A percentile compares a stretch with the other conserved stretches of the same genome.
Evolutionary conservation across 2,888 invertebrate species (phyloP).

Genomic region (Drosophila planitibia): DNA sequence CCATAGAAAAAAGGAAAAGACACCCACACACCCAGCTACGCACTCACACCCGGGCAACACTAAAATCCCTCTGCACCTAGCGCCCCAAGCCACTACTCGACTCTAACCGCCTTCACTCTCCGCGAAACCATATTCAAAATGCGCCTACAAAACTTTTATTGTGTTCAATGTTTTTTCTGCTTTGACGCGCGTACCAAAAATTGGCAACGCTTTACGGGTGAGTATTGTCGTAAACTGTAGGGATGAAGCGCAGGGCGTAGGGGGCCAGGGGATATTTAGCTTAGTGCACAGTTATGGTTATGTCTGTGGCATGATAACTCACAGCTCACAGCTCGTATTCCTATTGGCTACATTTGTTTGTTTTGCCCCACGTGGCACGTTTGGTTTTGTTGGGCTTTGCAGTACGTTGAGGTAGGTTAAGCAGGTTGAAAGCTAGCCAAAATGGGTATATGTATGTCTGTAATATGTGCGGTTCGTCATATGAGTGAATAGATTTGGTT

Average conservation of each 20-base stretch:
- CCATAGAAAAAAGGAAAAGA: slow-evolving; percentile 63
- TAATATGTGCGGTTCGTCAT: slow-evolving; percentile 21
- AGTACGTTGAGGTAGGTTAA: slow-evolving; percentile 74
- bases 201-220: slow-evolving; percentile 70
- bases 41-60: slow-evolving; percentile 3
- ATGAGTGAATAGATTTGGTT: slow-evolving; percentile 34
- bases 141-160: slow-evolving; percentile 73
- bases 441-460: background rate
- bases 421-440: slow-evolving; percentile 40
- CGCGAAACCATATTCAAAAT: slow-evolving; percentile 28
- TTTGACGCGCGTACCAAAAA: slow-evolving; percentile 77
- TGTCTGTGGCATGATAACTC: slow-evolving; percentile 66
- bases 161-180: slow-evolving; percentile 78
- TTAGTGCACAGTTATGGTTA: slow-evolving; percentile 68
- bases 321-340: slow-evolving; percentile 50
- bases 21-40: slow-evolving; percentile 23
- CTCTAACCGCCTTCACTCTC: background rate
- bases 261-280: slow-evolving; percentile 20
- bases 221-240: slow-evolving; percentile 35
- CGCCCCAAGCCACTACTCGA: background rate
- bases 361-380: slow-evolving; percentile 42
- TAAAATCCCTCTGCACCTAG: slow-evolving; percentile 11
- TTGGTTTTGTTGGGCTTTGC: slow-evolving; percentile 20
- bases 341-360: slow-evolving; percentile 75
- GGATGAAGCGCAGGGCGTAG: background rate